Evolutionary conservation across 2,797 vertebrate genomes (phyloP), one percentile per base, ranked within the genome.

Genomic region (Hemibagrus guttatus): DNA sequence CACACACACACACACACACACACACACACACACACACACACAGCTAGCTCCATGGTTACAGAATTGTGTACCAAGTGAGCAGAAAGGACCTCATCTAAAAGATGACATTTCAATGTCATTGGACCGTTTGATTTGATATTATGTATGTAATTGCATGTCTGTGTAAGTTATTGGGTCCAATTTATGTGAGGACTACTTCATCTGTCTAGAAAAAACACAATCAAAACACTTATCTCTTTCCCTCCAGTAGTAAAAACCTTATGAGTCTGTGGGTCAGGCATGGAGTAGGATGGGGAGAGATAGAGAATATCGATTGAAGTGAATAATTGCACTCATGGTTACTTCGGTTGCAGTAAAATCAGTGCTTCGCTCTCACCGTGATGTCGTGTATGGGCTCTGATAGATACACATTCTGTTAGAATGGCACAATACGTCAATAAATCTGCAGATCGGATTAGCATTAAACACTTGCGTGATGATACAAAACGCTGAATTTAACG

Each of bases 21-120:
- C 46, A 8, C 46, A 49, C 46, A 49, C 46, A 8, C 46, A 49
- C 46, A 49, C 74, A 84, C 72, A 87, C 42, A 86, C 84, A 92
- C 95, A 95, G 93, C 94, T 95, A 94, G 85, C 94, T 93, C 94
- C 92, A 90, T 66, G 85, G 81, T 84, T 81, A 83, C 1, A 2
- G 49, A 80, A 83, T 46, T 28, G 82, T 49, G 84, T 90, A 88
- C 79, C 86, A 91, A 91, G 76, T 68, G 68, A 91, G 90, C 89
- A 88, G 89, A 92, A 91, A 72, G 84, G 85, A 91, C 90, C 88
- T 85, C 87, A 89, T 92, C 87, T 93, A 93, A 94, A 92, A 91
- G 90, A 90, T 93, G 92, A 92, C 92, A 92, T 87, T 91, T 93
- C 79, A 89, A 90, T 92, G 91, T 83, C 84, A 11, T 46, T 46